These are phyloP conservation scores for Strigamia crassipes DNA, from an alignment of 2,888 invertebrate genomes.

Conservation along the genomic window DNA sequence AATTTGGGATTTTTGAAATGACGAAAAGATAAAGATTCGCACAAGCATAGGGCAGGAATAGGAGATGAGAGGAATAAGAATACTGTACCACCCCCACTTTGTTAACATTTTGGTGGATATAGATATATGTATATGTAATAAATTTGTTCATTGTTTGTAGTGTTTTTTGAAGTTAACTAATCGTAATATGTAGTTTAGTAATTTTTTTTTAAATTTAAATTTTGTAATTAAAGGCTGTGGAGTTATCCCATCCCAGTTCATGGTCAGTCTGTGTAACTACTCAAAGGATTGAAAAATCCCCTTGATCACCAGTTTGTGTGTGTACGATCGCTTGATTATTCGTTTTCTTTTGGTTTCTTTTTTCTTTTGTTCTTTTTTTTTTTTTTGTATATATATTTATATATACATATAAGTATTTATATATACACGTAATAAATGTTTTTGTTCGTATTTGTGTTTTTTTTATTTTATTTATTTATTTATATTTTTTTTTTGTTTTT, in stretches of 20 bases:
- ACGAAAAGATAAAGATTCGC: conserved; percentile 28
- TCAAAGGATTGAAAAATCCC: neutral
- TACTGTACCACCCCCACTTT: conserved; percentile 24
- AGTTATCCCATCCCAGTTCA: conserved; percentile 22
- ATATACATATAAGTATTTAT: neutral
- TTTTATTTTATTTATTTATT: neutral
- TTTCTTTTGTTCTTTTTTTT: neutral
- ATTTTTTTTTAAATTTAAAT: neutral
- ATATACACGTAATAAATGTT: neutral
- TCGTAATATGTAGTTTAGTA: neutral
- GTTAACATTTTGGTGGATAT: neutral
- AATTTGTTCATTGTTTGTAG: neutral
- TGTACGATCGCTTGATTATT: neutral
- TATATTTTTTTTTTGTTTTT: neutral
- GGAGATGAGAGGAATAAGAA: conserved; percentile 28
- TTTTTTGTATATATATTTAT: neutral
- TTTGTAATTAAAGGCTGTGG: conserved; percentile 29
- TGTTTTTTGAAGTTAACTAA: neutral
- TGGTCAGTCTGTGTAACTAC: neutral
- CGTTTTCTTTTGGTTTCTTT: neutral
- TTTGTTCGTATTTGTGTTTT: neutral
- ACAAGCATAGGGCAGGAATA: conserved; percentile 32
- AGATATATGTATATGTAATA: conserved; percentile 28
- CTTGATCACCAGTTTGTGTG: neutral
- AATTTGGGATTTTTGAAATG: conserved; percentile 28